These are phyloP conservation scores for Drosophila merina DNA, from an alignment of 2,888 invertebrate species.

Conservation along the genomic window DNA sequence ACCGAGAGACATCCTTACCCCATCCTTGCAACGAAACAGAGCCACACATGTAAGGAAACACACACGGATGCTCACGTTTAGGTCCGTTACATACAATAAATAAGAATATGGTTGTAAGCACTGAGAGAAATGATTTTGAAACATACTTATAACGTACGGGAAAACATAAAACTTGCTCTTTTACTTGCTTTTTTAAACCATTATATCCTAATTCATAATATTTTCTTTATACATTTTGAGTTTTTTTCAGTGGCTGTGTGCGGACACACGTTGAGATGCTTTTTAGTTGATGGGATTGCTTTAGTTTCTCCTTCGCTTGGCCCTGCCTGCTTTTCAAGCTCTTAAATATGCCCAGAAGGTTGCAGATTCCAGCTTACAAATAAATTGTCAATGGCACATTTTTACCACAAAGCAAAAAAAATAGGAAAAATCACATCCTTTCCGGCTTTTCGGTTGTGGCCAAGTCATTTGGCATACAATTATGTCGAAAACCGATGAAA, in stretches of 20 bases:
- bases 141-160: too few species aligned
- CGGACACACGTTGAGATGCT: slow-evolving; percentile 67
- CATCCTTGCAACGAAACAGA: not conserved
- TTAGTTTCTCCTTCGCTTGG: slow-evolving; percentile 53
- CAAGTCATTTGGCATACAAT: slow-evolving; percentile 52
- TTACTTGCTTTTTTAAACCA: too few species aligned
- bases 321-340: slow-evolving; percentile 35
- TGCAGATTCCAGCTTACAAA: slow-evolving; percentile 37
- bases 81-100: slow-evolving; percentile 25
- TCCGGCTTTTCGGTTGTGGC: slow-evolving; percentile 1
- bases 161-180: too few species aligned
- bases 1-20: too few species aligned
- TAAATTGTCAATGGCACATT: slow-evolving; percentile 26
- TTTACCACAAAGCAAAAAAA: not conserved
- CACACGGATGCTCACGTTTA: slow-evolving; percentile 2
- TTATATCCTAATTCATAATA: too few species aligned
- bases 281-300: slow-evolving; percentile 77
- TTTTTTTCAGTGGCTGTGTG: slow-evolving; percentile 18
- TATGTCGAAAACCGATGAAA: slow-evolving; percentile 45
- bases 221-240: not conserved
- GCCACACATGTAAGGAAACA: slow-evolving; percentile 3
- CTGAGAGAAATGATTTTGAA: not conserved
- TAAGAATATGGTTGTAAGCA: slow-evolving; percentile 6
- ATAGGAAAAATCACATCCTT: not conserved
- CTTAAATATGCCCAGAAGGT: slow-evolving; percentile 59